These are phyloP conservation scores for Drosophila quasianomalipes DNA, from an alignment of 2,888 invertebrate genomes.

Conservation along the genomic window DNA sequence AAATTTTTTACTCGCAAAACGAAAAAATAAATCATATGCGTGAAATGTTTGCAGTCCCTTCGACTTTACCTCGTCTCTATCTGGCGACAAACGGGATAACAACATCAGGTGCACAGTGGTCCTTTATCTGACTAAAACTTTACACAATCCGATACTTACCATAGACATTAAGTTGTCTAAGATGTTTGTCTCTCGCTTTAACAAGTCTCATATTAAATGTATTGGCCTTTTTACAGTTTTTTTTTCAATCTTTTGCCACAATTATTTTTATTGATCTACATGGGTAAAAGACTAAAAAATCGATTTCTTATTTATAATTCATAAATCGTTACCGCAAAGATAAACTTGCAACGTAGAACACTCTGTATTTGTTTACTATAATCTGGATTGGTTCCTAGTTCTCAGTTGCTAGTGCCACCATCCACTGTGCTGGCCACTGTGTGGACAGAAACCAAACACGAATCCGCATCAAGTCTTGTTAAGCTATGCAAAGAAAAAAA, in stretches of 20 bases:
- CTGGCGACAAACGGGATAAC: slow-evolving; percentile 37
- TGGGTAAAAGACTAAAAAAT: background rate
- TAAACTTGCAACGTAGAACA: too few relatives aligned
- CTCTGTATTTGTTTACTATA: background rate
- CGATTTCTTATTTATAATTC: background rate
- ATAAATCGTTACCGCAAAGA: background rate
- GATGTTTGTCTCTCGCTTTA: background rate
- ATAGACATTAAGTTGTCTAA: background rate
- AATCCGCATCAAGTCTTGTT: slow-evolving; percentile 2
- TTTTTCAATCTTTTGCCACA: background rate
- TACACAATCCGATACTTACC: background rate
- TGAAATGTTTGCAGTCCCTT: slow-evolving; percentile 60
- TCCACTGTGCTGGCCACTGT: slow-evolving; percentile 19
- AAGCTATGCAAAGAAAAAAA: slow-evolving; percentile 4
- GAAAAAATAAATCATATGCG: slow-evolving; percentile 68
- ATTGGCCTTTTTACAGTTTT: too few relatives aligned
- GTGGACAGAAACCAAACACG: slow-evolving; percentile 9
- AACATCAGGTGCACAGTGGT: slow-evolving; percentile 54
- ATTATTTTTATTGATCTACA: background rate
- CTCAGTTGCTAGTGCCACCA: background rate
- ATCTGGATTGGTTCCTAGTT: background rate
- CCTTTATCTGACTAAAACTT: background rate
- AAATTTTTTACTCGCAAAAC: slow-evolving; percentile 63
- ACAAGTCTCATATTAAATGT: background rate
- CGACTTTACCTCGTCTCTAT: slow-evolving; percentile 9